Evolutionary conservation across 2,113 vertebrate genomes (phyloP).

Genomic region (Callocephalon fimbriatum): DNA sequence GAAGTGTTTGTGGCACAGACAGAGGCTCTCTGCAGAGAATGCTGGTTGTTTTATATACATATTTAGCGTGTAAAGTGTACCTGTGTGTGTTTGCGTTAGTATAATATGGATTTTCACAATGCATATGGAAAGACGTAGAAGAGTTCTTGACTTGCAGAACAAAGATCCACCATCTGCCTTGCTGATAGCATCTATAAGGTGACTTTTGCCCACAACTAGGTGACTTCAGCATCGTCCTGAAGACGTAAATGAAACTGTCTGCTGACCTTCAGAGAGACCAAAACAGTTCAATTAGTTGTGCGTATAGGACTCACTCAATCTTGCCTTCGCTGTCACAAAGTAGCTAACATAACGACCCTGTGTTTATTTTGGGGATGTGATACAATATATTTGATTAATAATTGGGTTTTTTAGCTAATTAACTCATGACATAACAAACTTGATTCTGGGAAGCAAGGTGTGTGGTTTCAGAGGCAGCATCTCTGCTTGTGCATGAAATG

Average conservation of each 20-base stretch:
- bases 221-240: neutral
- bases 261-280: neutral
- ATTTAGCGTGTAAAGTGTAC: neutral
- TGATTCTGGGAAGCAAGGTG: neutral
- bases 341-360: fast-evolving
- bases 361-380: neutral
- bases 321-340: neutral
- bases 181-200: neutral
- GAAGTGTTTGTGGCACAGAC: constrained; percentile 39
- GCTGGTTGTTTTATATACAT: neutral
- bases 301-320: fast-evolving
- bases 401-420: neutral
- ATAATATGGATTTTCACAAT: neutral
- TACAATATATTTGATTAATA: neutral
- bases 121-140: neutral
- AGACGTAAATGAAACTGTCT: fast-evolving
- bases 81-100: neutral
- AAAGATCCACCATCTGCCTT: fast-evolving
- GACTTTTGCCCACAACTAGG: neutral
- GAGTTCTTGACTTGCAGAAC: neutral
- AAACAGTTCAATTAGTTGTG: neutral
- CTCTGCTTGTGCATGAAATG: neutral
- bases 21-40: constrained; percentile 5
- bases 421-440: neutral
- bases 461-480: neutral